Percentiles rank a stretch among this genome's conserved stretches.
Evolutionary conservation across 2,113 vertebrate species (phyloP).

Genomic region (Rhea americana): DNA sequence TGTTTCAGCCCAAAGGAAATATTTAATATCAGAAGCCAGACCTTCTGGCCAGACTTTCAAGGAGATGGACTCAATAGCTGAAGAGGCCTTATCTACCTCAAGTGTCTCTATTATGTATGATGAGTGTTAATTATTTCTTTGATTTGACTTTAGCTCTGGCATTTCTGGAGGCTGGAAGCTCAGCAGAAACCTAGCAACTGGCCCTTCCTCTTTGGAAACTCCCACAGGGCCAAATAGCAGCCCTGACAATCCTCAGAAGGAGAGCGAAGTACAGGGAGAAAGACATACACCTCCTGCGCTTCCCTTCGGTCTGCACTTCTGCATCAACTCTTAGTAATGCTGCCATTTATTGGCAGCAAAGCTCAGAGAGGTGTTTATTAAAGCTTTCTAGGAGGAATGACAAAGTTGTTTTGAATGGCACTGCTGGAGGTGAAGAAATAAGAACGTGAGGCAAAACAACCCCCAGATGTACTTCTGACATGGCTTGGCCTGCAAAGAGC

Average conservation of each 20-base stretch:
- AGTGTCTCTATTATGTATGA: neutral
- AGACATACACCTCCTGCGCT: neutral
- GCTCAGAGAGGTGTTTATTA: neutral
- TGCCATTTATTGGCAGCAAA: neutral
- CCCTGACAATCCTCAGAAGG: accelerated
- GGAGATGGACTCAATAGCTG: neutral
- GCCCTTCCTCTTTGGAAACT: neutral
- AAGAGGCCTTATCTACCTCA: neutral
- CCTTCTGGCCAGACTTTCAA: neutral
- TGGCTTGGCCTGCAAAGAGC: neutral
- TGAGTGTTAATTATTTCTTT: accelerated
- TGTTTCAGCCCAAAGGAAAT: neutral
- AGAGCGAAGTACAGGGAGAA: neutral
- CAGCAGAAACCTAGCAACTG: neutral
- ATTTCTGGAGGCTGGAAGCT: neutral
- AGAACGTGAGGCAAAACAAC: neutral
- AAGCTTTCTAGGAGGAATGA: neutral
- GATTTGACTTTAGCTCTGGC: neutral
- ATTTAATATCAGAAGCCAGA: neutral
- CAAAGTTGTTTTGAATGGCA: neutral
- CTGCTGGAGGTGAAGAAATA: neutral
- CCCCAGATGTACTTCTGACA: neutral
- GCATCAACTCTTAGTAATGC: neutral
- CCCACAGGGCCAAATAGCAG: neutral
- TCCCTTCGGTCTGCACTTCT: neutral